phyloP scores from a whole-genome alignment of 1,140 invertebrate genomes.

The Thaumetopoea pityocampa region DNA sequence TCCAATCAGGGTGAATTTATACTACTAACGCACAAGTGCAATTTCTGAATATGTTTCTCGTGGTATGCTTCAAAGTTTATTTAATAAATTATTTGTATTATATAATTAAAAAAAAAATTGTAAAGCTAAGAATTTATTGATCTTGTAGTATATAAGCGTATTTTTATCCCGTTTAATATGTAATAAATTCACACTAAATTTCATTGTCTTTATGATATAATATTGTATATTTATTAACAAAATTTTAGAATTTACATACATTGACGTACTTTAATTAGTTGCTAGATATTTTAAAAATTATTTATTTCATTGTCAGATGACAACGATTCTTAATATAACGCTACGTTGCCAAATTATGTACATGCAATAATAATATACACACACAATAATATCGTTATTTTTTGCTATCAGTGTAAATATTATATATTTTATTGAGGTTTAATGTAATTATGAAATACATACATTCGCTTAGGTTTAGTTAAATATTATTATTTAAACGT shows the following conservation, averaged over 20 bases:
- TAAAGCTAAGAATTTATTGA: conserved; percentile 25
- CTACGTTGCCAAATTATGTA: conserved; percentile 24
- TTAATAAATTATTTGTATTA: conserved; percentile 3
- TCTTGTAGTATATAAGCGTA: conserved; percentile 25
- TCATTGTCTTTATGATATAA: conserved; percentile 16
- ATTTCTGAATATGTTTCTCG: conserved; percentile 5
- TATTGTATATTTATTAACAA: conserved; percentile 25
- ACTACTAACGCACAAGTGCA: conserved; percentile 44
- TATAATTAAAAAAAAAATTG: conserved; percentile 13
- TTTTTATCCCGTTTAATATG: conserved; percentile 27
- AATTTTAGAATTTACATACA: conserved; percentile 13
- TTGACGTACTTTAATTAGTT: conserved; percentile 14
- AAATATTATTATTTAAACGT: background rate
- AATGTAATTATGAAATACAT: conserved; percentile 5
- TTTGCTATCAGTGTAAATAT: conserved; percentile 16
- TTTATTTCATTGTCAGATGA: conserved; percentile 14
- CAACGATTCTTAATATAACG: conserved; percentile 18
- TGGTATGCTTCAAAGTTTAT: background rate
- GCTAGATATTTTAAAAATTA: conserved; percentile 9
- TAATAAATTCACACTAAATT: conserved; percentile 9
- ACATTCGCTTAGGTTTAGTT: too few relatives aligned
- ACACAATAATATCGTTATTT: too few relatives aligned
- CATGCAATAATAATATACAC: conserved; percentile 14
- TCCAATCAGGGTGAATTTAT: conserved; percentile 40
- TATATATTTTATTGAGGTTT: conserved; percentile 5